Percentiles rank a stretch among this genome's conserved stretches.
Conservation (phyloP, 2,797 vertebrate species). For the Acrossocheilus wenchowensis region DNA sequence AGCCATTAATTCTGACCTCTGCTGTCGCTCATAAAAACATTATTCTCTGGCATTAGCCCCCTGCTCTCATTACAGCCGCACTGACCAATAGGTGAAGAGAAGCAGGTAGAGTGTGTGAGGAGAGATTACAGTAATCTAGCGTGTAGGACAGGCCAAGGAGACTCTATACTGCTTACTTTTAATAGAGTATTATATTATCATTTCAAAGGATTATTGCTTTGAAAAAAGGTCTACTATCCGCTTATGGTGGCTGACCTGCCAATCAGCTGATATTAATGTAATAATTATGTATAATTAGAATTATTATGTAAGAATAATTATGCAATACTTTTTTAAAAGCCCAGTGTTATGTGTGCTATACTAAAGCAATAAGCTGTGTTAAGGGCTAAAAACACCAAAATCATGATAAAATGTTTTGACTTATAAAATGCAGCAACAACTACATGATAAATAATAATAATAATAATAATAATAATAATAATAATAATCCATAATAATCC, state of each 20-base stretch:
- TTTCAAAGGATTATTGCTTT: slow-evolving; percentile 28
- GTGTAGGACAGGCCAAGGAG: slow-evolving; percentile 40
- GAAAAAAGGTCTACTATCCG: slow-evolving; percentile 13
- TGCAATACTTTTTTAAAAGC: not conserved
- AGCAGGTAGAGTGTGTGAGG: slow-evolving; percentile 40
- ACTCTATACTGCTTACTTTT: slow-evolving; percentile 16
- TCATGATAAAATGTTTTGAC: not conserved
- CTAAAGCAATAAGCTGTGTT: not conserved
- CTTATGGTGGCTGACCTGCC: not conserved
- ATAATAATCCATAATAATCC: not conserved
- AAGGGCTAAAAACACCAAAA: not conserved
- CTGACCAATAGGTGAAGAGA: slow-evolving; percentile 39
- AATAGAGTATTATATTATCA: slow-evolving; percentile 34
- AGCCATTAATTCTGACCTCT: slow-evolving; percentile 61
- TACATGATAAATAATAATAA: not conserved
- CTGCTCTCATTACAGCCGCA: slow-evolving; percentile 17
- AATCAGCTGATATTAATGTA: not conserved
- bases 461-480: not conserved
- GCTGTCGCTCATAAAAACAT: slow-evolving; percentile 24
- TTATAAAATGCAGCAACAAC: not conserved
- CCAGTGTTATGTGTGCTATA: not conserved
- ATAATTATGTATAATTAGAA: slow-evolving; percentile 29
- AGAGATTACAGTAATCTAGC: slow-evolving; percentile 47
- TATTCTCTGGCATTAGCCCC: slow-evolving; percentile 41
- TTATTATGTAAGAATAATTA: not conserved